Evolutionary conservation across 2,888 invertebrate genomes (phyloP).

Genomic region (Conus canariensis): DNA sequence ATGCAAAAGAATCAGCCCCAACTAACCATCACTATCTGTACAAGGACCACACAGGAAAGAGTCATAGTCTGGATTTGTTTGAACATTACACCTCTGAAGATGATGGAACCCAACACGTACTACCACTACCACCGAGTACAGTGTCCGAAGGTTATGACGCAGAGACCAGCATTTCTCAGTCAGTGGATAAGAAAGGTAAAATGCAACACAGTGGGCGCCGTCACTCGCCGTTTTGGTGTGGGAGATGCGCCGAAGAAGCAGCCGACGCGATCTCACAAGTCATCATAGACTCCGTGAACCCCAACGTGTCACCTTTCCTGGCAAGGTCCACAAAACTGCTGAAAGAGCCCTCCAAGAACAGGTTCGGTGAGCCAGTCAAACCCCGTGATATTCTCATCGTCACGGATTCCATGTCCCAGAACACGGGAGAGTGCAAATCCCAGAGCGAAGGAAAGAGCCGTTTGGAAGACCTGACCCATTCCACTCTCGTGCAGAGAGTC

Average conservation of each 20-base stretch:
- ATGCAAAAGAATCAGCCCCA: background rate
- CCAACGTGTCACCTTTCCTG: background rate
- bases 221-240: conserved; percentile 24
- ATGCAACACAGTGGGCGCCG: background rate
- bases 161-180: background rate
- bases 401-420: background rate
- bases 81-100: background rate
- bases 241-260: background rate
- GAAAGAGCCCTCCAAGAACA: conserved; percentile 16
- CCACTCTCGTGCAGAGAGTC: background rate
- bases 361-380: background rate
- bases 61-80: background rate
- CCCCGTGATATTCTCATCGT: conserved; percentile 22
- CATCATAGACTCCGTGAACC: background rate
- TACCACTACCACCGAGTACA: background rate
- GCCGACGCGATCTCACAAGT: background rate
- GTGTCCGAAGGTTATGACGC: background rate
- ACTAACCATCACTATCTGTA: background rate
- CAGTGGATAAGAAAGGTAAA: background rate
- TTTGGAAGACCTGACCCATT: background rate
- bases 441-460: background rate
- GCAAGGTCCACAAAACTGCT: background rate
- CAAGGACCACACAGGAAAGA: background rate
- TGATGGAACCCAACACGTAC: background rate
- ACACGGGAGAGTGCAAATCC: background rate